Percentiles rank a stretch among this genome's conserved stretches.
Evolutionary conservation across 30 jellyfish, hydroid and myxozoan genomes (phyloP).

Genomic region (Catostylus mosaicus): DNA sequence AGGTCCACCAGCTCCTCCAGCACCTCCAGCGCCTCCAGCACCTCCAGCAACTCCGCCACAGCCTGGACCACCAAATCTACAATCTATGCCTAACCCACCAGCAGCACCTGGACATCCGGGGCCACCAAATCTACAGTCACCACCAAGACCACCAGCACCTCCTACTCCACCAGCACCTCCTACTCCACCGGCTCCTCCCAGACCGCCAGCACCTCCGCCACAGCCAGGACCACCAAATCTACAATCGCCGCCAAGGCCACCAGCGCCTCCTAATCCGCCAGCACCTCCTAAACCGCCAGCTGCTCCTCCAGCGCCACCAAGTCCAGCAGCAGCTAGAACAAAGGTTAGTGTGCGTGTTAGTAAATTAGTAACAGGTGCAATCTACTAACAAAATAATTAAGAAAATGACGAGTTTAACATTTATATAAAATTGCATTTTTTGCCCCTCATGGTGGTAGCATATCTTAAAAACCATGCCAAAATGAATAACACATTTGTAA

Average conservation of each 20-base stretch:
- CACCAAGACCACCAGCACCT: conserved; percentile 42
- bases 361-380: conserved; percentile 12
- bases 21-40: conserved; percentile 43
- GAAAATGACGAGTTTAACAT: too few relatives aligned
- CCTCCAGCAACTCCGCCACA: conserved; percentile 36
- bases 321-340: conserved; percentile 26
- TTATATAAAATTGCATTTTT: too few relatives aligned
- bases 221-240: conserved; percentile 21
- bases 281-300: conserved; percentile 32
- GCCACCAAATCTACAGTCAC: conserved; percentile 31
- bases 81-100: conserved; percentile 29
- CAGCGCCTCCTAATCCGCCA: conserved; percentile 60
- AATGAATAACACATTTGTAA: too few relatives aligned
- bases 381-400: neutral
- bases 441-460: too few relatives aligned
- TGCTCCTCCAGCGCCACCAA: conserved; percentile 43
- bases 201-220: conserved; percentile 48
- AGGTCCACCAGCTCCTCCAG: conserved; percentile 32
- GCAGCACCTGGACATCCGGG: conserved; percentile 23
- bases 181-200: conserved; percentile 49
- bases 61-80: conserved; percentile 28
- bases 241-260: conserved; percentile 30
- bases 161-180: conserved; percentile 48
- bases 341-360: conserved; percentile 37
- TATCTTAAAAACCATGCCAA: too few relatives aligned